These are phyloP conservation scores for Fistularia commersonii DNA, from an alignment of 2,797 vertebrate genomes.

Conservation along the genomic window DNA sequence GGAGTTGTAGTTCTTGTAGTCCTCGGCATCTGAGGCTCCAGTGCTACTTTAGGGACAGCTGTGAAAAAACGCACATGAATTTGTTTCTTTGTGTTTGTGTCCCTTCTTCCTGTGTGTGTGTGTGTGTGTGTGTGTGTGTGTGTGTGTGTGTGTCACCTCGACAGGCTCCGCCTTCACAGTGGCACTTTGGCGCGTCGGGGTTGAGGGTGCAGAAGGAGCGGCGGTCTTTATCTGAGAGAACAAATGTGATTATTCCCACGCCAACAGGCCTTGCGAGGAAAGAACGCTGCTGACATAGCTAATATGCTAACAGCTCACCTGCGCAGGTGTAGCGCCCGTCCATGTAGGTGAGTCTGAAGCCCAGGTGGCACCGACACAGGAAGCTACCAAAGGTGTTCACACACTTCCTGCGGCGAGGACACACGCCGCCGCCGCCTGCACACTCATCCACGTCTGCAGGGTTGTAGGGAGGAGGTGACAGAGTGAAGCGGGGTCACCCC, in stretches of 20 bases:
- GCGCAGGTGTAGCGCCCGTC: slow-evolving; percentile 86
- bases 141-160: slow-evolving; percentile 77
- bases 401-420: slow-evolving; percentile 85
- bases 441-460: slow-evolving; percentile 88
- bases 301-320: slow-evolving; percentile 18
- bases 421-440: slow-evolving; percentile 72
- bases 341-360: slow-evolving; percentile 84
- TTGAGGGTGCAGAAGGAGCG: slow-evolving; percentile 78
- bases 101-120: too few relatives aligned
- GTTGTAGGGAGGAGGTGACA: not conserved
- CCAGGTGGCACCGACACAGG: slow-evolving; percentile 86
- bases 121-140: too few relatives aligned
- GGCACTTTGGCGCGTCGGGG: slow-evolving; percentile 83
- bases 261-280: not conserved
- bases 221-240: slow-evolving; percentile 52
- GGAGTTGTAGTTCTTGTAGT: slow-evolving; percentile 13
- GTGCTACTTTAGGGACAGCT: slow-evolving; percentile 30
- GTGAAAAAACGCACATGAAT: slow-evolving; percentile 2
- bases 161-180: slow-evolving; percentile 79
- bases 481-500: too few relatives aligned
- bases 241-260: not conserved
- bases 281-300: not conserved
- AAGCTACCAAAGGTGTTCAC: slow-evolving; percentile 93
- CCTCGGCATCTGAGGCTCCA: slow-evolving; percentile 33
- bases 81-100: not conserved